A percentile compares a stretch with the other conserved stretches of the same genome.
Evolutionary conservation across 2,113 vertebrate species (phyloP).

Genomic region (Myotis brandtii): DNA sequence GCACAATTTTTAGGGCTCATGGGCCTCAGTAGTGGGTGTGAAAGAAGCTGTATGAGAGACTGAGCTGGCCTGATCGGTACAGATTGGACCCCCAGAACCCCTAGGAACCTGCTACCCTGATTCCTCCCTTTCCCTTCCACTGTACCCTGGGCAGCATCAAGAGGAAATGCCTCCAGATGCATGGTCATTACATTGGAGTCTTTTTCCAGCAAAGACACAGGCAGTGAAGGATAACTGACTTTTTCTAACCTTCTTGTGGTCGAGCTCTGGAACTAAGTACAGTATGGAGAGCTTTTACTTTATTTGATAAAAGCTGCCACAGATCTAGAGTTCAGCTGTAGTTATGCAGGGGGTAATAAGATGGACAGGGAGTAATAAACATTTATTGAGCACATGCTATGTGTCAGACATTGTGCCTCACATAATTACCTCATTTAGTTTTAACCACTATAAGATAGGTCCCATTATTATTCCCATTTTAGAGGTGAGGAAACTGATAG

Average conservation of each 20-base stretch:
- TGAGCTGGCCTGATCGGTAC: background rate
- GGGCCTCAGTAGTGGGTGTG: background rate
- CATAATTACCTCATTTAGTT: background rate
- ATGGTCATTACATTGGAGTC: background rate
- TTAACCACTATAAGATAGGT: background rate
- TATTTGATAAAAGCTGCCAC: background rate
- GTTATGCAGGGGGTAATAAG: background rate
- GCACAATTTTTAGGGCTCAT: background rate
- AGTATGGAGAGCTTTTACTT: background rate
- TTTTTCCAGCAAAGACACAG: background rate
- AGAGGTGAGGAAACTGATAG: background rate
- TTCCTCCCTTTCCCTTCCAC: background rate
- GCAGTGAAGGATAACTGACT: background rate
- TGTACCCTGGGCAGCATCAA: background rate
- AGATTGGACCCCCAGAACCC: background rate
- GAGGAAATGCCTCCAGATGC: background rate
- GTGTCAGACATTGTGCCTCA: background rate
- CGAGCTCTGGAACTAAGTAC: background rate
- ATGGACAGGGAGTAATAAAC: background rate
- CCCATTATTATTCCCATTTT: background rate
- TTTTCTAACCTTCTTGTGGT: background rate
- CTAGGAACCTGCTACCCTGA: background rate
- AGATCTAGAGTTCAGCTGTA: background rate
- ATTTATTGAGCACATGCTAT: background rate
- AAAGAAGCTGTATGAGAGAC: background rate